These are phyloP conservation scores for Caranx ignobilis DNA, from an alignment of 2,113 vertebrate genomes.

Conservation along the genomic window DNA sequence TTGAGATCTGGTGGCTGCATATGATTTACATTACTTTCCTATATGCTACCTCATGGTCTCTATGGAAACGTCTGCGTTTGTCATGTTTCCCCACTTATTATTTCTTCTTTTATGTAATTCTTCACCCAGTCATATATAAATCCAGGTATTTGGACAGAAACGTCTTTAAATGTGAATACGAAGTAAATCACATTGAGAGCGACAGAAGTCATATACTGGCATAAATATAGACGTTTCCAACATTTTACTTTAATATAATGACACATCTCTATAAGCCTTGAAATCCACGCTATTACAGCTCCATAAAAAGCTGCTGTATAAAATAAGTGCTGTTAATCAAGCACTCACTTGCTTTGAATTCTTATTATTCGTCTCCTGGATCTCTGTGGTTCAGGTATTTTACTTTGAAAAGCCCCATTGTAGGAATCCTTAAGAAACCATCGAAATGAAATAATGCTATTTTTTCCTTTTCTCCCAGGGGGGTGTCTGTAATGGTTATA, in stretches of 20 bases:
- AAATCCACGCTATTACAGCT: not conserved
- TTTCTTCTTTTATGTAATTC: too few species aligned
- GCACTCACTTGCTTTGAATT: not conserved
- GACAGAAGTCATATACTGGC: too few species aligned
- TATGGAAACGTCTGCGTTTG: too few species aligned
- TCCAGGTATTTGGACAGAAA: not conserved
- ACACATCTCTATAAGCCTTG: not conserved
- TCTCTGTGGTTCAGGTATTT: constrained; percentile 33
- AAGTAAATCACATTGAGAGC: too few species aligned
- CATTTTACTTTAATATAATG: not conserved
- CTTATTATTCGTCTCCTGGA: constrained; percentile 11
- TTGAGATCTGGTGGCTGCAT: not conserved
- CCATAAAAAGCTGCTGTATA: not conserved
- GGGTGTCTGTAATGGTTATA: constrained; percentile 24
- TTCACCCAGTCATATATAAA: too few species aligned
- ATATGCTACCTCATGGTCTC: not conserved
- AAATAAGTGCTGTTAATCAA: not conserved
- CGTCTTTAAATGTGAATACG: not conserved
- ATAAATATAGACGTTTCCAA: not conserved
- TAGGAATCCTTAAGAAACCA: constrained; percentile 27
- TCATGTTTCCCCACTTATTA: not conserved
- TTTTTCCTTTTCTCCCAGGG: constrained; percentile 30
- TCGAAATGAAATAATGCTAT: constrained; percentile 48
- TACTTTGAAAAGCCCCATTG: constrained; percentile 46
- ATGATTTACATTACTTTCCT: not conserved